phyloP scores from a whole-genome alignment of 2,888 invertebrate genomes.

The Drosophila acutilabella region DNA sequence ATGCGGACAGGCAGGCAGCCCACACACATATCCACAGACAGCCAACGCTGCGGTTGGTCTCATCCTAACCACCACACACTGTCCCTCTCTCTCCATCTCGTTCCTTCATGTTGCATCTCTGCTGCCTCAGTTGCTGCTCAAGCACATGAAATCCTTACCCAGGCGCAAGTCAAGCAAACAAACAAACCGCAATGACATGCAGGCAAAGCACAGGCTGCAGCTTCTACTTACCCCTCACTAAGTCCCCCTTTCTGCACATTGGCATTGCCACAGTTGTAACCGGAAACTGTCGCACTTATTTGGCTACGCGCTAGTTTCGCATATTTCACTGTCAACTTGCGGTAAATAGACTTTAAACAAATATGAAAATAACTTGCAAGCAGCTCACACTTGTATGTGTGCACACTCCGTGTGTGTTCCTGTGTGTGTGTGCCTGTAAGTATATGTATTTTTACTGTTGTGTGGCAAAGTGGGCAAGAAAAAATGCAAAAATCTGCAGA shows the following conservation, averaged over 20 bases:
- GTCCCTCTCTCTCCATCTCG: background rate
- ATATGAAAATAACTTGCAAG: slow-evolving; percentile 77
- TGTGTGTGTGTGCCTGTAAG: slow-evolving; percentile 14
- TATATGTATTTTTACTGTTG: background rate
- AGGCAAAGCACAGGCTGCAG: slow-evolving; percentile 57
- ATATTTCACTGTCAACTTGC: slow-evolving; percentile 80
- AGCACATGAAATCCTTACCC: slow-evolving; percentile 79
- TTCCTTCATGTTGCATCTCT: background rate
- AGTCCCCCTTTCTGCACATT: slow-evolving; percentile 33
- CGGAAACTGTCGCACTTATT: slow-evolving; percentile 80
- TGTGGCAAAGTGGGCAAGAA: slow-evolving; percentile 57
- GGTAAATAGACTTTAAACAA: slow-evolving; percentile 80
- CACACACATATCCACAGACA: slow-evolving; percentile 53
- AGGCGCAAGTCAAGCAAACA: slow-evolving; percentile 78
- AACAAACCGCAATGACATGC: slow-evolving; percentile 79
- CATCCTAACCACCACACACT: slow-evolving; percentile 5
- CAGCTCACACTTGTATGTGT: slow-evolving; percentile 34
- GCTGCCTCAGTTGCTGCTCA: slow-evolving; percentile 55
- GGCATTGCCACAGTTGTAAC: slow-evolving; percentile 79
- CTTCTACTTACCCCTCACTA: slow-evolving; percentile 18
- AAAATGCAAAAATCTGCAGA: slow-evolving; percentile 62
- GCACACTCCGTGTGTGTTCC: slow-evolving; percentile 20
- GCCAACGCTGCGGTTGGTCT: slow-evolving; percentile 71
- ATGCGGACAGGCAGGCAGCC: slow-evolving; percentile 76
- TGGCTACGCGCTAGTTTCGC: slow-evolving; percentile 80